phyloP scores from a whole-genome alignment of 2,797 vertebrate species.

The Hemibagrus guttatus region DNA sequence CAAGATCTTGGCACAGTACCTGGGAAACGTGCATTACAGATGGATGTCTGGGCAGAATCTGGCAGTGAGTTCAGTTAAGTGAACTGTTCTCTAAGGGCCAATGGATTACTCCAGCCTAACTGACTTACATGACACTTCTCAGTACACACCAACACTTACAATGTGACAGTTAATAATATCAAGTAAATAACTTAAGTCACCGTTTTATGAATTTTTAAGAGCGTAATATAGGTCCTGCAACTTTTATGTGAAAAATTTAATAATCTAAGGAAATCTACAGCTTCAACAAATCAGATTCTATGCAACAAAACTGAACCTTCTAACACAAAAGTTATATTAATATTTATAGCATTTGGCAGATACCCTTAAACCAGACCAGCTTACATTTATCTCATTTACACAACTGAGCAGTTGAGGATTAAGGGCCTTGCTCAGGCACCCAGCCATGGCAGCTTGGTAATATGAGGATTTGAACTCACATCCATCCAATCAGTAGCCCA shows the following conservation, averaged over 20 bases:
- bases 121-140: conserved; percentile 11
- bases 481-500: no score
- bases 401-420: no score
- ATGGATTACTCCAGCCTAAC: conserved; percentile 16
- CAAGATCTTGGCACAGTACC: conserved; percentile 48
- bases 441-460: no score
- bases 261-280: not conserved
- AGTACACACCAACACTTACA: not conserved
- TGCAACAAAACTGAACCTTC: not conserved
- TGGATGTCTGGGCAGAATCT: conserved; percentile 30
- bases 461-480: no score
- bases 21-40: conserved; percentile 33
- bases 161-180: not conserved
- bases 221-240: no score
- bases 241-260: not conserved
- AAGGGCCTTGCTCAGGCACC: no score
- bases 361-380: no score
- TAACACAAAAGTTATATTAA: not conserved
- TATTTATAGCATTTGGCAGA: not conserved
- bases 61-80: conserved; percentile 24
- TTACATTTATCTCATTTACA: no score
- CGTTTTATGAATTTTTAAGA: not conserved
- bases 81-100: conserved; percentile 33
- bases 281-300: not conserved
- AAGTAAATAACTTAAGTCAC: not conserved